These are phyloP conservation scores for Lordiphosa andalusiaca DNA, from an alignment of 2,888 invertebrate species.

Conservation along the genomic window DNA sequence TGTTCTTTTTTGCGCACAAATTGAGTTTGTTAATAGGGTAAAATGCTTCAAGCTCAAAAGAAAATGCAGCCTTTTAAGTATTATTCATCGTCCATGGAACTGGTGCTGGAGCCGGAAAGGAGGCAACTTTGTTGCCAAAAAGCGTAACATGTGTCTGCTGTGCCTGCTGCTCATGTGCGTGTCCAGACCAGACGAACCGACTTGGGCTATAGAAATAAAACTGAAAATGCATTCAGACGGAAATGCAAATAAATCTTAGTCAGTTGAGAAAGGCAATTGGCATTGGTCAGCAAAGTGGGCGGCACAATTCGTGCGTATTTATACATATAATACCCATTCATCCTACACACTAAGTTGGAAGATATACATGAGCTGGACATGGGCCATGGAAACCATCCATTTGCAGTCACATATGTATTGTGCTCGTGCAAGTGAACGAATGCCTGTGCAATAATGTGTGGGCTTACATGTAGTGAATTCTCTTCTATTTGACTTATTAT, in stretches of 20 bases:
- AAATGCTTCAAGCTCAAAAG: constrained; percentile 32
- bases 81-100: constrained; percentile 11
- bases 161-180: constrained; percentile 39
- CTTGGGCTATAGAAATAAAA: constrained; percentile 49
- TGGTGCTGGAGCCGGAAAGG: constrained; percentile 3
- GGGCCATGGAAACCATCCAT: constrained; percentile 16
- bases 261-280: constrained; percentile 64
- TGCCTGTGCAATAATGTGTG: too few relatives aligned
- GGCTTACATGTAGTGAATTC: too few relatives aligned
- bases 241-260: constrained; percentile 70
- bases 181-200: constrained; percentile 33
- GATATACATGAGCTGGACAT: constrained; percentile 18
- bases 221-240: constrained; percentile 61
- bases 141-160: constrained; percentile 21
- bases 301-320: constrained; percentile 35
- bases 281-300: constrained; percentile 52
- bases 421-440: too few relatives aligned
- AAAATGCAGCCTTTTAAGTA: constrained; percentile 10
- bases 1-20: constrained; percentile 48
- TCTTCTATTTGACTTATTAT: too few relatives aligned
- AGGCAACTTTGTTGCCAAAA: constrained; percentile 36
- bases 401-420: constrained; percentile 9
- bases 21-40: constrained; percentile 64
- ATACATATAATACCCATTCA: constrained; percentile 19
- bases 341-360: constrained; percentile 8